These are phyloP conservation scores for Perithous albicinctus DNA, from an alignment of 2,888 invertebrate species.

Conservation along the genomic window DNA sequence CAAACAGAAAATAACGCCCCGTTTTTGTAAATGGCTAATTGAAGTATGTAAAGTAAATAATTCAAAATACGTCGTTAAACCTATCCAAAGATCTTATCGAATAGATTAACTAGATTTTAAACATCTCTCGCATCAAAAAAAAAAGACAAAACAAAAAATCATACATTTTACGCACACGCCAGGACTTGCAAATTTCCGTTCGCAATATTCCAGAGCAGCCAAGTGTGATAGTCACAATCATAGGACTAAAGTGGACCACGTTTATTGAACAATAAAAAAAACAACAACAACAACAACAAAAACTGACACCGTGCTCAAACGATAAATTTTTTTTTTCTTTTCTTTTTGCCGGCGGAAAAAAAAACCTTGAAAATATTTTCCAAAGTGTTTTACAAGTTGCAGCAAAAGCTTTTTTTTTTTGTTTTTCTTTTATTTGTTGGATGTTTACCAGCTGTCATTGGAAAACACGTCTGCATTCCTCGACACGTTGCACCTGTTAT, in stretches of 20 bases:
- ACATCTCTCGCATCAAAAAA: conserved; percentile 22
- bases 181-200: conserved; percentile 46
- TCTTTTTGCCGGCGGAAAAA: background rate
- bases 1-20: conserved; percentile 31
- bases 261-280: conserved; percentile 68
- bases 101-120: conserved; percentile 47
- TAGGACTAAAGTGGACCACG: conserved; percentile 73
- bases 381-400: background rate
- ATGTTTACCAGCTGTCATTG: conserved; percentile 53
- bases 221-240: conserved; percentile 68
- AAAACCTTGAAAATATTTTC: background rate
- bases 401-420: no score
- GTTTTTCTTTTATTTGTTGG: conserved; percentile 47
- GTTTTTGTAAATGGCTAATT: conserved; percentile 67
- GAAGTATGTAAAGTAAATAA: conserved; percentile 62
- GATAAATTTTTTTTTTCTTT: conserved; percentile 46
- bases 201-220: conserved; percentile 50
- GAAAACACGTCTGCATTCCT: background rate
- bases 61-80: conserved; percentile 63
- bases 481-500: conserved; percentile 29
- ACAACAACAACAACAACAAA: no score
- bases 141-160: no score
- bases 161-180: conserved; percentile 52
- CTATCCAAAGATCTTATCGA: conserved; percentile 64
- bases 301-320: conserved; percentile 70